Percentiles rank a stretch among this genome's conserved stretches.
Evolutionary conservation across 2,113 vertebrate genomes (phyloP).

Genomic region (Charina bottae): DNA sequence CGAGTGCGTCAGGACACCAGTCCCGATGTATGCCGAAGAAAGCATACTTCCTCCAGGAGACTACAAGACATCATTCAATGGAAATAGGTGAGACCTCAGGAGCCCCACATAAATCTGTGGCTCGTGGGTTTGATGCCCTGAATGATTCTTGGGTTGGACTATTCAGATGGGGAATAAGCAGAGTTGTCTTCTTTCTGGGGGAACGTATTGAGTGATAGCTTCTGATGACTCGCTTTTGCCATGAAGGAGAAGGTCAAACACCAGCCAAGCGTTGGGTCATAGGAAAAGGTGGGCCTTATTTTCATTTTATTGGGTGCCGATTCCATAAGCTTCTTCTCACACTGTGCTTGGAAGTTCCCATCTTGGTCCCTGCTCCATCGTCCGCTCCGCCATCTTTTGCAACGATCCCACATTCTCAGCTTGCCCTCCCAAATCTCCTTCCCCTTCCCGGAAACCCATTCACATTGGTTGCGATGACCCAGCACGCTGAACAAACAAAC

Average conservation of each 20-base stretch:
- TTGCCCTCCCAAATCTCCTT: background rate
- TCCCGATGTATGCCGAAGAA: slow-evolving; percentile 91
- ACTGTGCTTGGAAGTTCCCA: background rate
- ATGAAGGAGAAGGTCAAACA: background rate
- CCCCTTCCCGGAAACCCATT: too few relatives aligned
- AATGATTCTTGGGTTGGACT: background rate
- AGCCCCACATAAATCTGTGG: too few relatives aligned
- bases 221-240: background rate
- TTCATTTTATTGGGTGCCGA: fast-evolving
- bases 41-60: slow-evolving; percentile 88
- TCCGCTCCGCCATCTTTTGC: background rate
- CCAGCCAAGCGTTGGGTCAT: background rate
- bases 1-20: slow-evolving; percentile 89
- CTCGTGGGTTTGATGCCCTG: background rate
- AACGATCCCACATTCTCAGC: fast-evolving
- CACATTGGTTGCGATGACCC: too few relatives aligned
- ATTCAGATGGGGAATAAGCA: background rate
- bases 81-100: slow-evolving; percentile 83
- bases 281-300: fast-evolving
- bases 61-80: slow-evolving; percentile 93
- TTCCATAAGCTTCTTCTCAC: background rate
- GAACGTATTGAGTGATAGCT: background rate
- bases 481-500: too few relatives aligned
- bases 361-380: background rate
- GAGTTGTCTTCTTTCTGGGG: background rate